These are phyloP conservation scores for Ephydatia muelleri DNA, from an alignment of 37 sponge, comb jelly and placozoan genomes.

Conservation along the genomic window DNA sequence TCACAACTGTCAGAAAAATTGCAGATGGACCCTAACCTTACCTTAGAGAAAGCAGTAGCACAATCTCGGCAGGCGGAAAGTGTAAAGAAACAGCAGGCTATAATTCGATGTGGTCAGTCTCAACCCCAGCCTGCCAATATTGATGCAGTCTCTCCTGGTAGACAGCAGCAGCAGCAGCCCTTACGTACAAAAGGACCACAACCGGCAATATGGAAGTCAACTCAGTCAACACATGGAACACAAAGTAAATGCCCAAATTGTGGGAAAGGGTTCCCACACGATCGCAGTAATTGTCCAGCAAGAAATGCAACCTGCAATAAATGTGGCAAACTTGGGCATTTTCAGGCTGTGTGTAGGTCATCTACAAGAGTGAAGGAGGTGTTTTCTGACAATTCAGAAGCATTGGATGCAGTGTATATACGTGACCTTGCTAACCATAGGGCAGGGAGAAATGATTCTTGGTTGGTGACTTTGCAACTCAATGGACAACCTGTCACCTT, in stretches of 20 bases:
- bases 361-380: not conserved
- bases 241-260: conserved; percentile 5
- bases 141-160: too few relatives aligned
- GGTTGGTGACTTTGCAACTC: conserved; percentile 10
- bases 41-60: conserved; percentile 34
- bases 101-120: not conserved
- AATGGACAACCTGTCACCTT: conserved; percentile 8
- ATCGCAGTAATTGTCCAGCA: conserved; percentile 14
- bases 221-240: too few relatives aligned
- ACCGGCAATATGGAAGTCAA: too few relatives aligned
- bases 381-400: too few relatives aligned
- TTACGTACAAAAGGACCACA: too few relatives aligned
- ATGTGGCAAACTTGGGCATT: conserved; percentile 13
- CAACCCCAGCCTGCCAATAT: too few relatives aligned
- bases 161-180: too few relatives aligned
- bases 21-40: conserved; percentile 19
- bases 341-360: not conserved
- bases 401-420: too few relatives aligned
- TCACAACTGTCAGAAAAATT: conserved; percentile 39
- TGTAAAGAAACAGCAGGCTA: conserved; percentile 27
- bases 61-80: conserved; percentile 15
- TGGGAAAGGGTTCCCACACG: conserved; percentile 12
- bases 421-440: too few relatives aligned
- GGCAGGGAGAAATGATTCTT: not conserved
- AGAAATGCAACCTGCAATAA: conserved; percentile 19